Evolutionary conservation across 2,888 invertebrate genomes (phyloP), one percentile per base, ranked within the genome.

Genomic region (Petrolisthes cinctipes): DNA sequence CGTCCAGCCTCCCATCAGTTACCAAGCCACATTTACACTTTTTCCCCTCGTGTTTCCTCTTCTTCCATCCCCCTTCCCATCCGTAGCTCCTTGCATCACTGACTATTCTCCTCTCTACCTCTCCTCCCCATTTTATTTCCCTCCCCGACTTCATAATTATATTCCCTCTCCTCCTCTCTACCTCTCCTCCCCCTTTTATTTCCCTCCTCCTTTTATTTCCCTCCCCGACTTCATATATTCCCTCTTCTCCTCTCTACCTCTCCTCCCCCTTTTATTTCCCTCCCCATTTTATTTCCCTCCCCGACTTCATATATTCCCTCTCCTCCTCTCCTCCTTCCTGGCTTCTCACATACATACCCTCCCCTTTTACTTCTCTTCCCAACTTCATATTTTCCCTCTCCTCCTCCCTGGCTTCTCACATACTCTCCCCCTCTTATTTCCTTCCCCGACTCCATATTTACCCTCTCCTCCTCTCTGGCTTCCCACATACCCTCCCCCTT

Each of bases 291-390:
- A 5, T 51, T 79, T 23, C 5, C 37, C 11, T 5, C 51, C 11
- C 37, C 37, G 14, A 6, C 51, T 76, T 37, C 11, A 20, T 37
- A 23, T 37, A 17, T 5, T 51, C 23, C 66, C 61, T 80, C 56
- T 80, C 56, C n/a, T n/a, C 56, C 56, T 17, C 80, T 57, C 80
- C 53, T 23, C 53, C 80, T 56, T 53, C 56, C 80, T 53, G 11
- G n/a, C 56, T 20, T 51, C 14, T 6, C 56, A 7, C 56, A n/a
- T 0, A n/a, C n/a, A 11, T 17, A n/a, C n/a, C 57, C n/a, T n/a
- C n/a, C 56, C 61, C 61, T 17, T 61, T 17, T 61, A 9, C 61
- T 61, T 17, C 1, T 17, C 17, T 61, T 17, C 17, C 4, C 1
- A 11, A 9, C 61, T 61, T 3, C 17, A 9, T 37, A 37, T 37